phyloP scores from a whole-genome alignment of 2,113 vertebrate genomes.

The Gallinago undulata region DNA sequence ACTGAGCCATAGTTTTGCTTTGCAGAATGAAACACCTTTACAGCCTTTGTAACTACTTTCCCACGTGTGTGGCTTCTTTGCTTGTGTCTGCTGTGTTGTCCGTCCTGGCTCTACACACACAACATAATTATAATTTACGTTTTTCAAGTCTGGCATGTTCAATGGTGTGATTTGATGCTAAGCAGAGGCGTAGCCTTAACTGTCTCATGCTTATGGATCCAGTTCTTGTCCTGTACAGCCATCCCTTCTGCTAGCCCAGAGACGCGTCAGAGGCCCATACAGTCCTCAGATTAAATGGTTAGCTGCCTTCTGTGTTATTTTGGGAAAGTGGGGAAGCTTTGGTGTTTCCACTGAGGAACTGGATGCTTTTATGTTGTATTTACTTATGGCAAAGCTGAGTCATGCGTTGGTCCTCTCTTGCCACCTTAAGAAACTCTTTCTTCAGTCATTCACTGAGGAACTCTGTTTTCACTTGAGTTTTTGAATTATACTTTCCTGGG shows the following conservation, averaged over 20 bases:
- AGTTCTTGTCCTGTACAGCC: background rate
- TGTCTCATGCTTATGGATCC: background rate
- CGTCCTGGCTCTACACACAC: fast-evolving
- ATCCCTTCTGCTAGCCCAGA: background rate
- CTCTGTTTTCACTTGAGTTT: background rate
- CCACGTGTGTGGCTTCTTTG: background rate
- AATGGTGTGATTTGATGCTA: background rate
- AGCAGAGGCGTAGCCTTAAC: background rate
- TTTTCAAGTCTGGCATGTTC: background rate
- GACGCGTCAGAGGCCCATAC: fast-evolving
- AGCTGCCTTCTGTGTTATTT: background rate
- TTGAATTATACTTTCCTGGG: background rate
- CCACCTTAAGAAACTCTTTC: background rate
- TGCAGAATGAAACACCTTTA: background rate
- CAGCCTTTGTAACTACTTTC: background rate
- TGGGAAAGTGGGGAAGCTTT: background rate
- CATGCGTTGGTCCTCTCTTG: background rate
- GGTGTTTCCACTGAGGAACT: background rate
- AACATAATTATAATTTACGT: background rate
- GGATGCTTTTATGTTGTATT: background rate
- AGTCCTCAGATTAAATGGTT: background rate
- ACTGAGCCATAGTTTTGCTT: background rate
- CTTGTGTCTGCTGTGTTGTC: background rate
- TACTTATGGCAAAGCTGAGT: background rate
- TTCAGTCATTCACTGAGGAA: background rate